Percentiles rank a stretch among this genome's conserved stretches.
phyloP scores from a whole-genome alignment of 2,888 invertebrate genomes.

The Drosophila putrida region DNA sequence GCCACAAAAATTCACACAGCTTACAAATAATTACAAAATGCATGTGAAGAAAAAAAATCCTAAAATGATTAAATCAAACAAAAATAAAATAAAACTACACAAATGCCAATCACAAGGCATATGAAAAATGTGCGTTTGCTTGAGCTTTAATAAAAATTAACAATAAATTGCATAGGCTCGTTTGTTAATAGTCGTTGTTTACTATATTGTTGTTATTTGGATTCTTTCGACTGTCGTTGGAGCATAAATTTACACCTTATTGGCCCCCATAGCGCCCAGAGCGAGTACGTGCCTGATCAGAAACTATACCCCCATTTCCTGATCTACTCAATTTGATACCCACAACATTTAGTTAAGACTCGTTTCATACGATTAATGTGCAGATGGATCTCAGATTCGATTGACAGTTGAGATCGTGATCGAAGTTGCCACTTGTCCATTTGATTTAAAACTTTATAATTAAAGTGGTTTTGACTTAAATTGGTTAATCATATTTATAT shows the following conservation, averaged over 20 bases:
- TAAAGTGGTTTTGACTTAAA: slow-evolving; percentile 81
- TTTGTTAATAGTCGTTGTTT: slow-evolving; percentile 55
- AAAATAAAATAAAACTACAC: slow-evolving; percentile 9
- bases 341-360: slow-evolving; percentile 13
- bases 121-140: slow-evolving; percentile 70
- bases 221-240: slow-evolving; percentile 46
- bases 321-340: neutral
- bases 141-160: slow-evolving; percentile 67
- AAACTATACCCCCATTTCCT: neutral
- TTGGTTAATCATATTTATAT: slow-evolving; percentile 76
- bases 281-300: slow-evolving; percentile 60
- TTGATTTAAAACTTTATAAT: slow-evolving; percentile 65
- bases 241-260: slow-evolving; percentile 85
- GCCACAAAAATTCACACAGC: slow-evolving; percentile 81
- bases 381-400: slow-evolving; percentile 37
- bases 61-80: neutral
- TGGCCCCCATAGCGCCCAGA: slow-evolving; percentile 83
- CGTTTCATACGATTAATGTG: slow-evolving; percentile 20
- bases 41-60: slow-evolving; percentile 45
- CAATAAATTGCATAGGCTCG: slow-evolving; percentile 75
- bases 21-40: slow-evolving; percentile 75
- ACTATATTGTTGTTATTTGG: slow-evolving; percentile 44
- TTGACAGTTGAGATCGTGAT: slow-evolving; percentile 42
- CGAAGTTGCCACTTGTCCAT: slow-evolving; percentile 48
- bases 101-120: slow-evolving; percentile 59